These are phyloP conservation scores for Cotesia vestalis DNA, from an alignment of 1,140 invertebrate species.

Conservation along the genomic window DNA sequence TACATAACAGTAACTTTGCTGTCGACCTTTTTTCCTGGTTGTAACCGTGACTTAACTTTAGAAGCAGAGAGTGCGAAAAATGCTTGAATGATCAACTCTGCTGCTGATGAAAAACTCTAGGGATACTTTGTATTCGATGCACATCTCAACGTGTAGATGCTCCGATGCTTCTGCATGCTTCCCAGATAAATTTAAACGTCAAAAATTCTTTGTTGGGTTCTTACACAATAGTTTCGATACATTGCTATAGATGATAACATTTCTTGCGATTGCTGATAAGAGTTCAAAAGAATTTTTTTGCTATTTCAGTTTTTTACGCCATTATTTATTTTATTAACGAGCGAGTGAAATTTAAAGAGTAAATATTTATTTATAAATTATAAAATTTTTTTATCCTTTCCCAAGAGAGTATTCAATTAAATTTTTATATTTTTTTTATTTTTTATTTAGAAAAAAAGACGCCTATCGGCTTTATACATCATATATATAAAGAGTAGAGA, in stretches of 20 bases:
- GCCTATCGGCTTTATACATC: too few species aligned
- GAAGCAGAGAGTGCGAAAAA: constrained; percentile 3
- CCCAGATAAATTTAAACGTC: neutral
- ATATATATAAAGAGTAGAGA: too few species aligned
- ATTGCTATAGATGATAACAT: neutral
- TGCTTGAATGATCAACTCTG: constrained; percentile 14
- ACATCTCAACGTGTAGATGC: neutral
- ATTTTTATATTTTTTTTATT: too few species aligned
- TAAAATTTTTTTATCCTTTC: too few species aligned
- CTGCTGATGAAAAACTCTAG: constrained; percentile 16
- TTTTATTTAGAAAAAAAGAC: too few species aligned
- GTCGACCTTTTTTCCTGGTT: neutral
- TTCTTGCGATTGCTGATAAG: neutral
- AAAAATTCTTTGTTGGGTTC: neutral
- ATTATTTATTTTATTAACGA: neutral
- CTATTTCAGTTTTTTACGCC: too few species aligned
- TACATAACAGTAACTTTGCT: neutral
- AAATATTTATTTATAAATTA: too few species aligned
- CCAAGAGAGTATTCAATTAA: too few species aligned
- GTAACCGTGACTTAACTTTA: neutral
- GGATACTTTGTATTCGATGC: constrained; percentile 15
- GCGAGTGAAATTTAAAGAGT: neutral
- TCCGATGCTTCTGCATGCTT: constrained; percentile 4
- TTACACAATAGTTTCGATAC: too few species aligned
- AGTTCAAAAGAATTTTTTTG: too few species aligned